Evolutionary conservation across 2,888 invertebrate genomes (phyloP).

Genomic region (Pseudeuparius sepicola): DNA sequence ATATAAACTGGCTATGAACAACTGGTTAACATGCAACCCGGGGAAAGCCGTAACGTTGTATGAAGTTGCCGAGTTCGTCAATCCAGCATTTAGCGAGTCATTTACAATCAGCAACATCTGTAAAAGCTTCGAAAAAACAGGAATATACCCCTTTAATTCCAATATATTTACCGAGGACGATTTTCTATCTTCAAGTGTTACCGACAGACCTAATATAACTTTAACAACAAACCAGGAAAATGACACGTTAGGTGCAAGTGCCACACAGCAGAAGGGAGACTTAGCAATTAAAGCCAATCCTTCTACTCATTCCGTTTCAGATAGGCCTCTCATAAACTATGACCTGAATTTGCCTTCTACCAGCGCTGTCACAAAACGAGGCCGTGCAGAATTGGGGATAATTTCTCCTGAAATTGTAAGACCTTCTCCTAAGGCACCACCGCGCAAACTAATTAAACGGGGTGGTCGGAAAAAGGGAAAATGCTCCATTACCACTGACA

Average conservation of each 20-base stretch:
- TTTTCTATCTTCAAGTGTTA: constrained; percentile 15
- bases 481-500: constrained; percentile 4
- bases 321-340: background rate
- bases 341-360: constrained; percentile 6
- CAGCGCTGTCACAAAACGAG: constrained; percentile 4
- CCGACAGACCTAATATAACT: constrained; percentile 3
- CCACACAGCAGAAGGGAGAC: constrained; percentile 2
- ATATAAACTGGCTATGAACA: constrained; percentile 14
- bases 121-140: constrained; percentile 20
- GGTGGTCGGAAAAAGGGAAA: constrained; percentile 6
- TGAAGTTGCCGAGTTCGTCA: constrained; percentile 17
- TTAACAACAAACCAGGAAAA: constrained; percentile 2
- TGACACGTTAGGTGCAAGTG: no score
- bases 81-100: constrained; percentile 16
- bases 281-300: background rate
- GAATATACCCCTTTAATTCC: constrained; percentile 21
- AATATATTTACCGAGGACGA: constrained; percentile 21
- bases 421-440: constrained; percentile 4
- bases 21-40: constrained; percentile 18
- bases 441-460: constrained; percentile 1
- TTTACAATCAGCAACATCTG: constrained; percentile 22
- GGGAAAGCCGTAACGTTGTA: constrained; percentile 18
- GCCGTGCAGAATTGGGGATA: constrained; percentile 3
- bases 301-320: no score
- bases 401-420: constrained; percentile 7